Percentiles rank a stretch among this genome's conserved stretches.
These are phyloP conservation scores for Platanista minor DNA, from an alignment of 2,113 vertebrate genomes.

Conservation along the genomic window DNA sequence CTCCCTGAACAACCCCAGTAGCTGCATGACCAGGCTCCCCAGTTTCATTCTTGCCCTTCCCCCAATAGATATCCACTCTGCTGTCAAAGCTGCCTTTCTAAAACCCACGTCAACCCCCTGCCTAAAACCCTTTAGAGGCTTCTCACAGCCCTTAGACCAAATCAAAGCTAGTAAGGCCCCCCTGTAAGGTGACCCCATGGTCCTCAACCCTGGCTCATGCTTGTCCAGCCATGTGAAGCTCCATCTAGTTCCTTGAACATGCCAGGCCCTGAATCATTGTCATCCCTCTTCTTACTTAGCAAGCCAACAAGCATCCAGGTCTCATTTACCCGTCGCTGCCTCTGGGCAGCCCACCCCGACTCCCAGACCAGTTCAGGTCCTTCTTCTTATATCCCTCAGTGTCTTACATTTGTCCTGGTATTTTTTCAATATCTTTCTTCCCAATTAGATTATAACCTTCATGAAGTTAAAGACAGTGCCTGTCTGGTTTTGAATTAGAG, in stretches of 20 bases:
- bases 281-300: neutral
- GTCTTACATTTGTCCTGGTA: neutral
- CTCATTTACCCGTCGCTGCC: neutral
- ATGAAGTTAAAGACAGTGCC: neutral
- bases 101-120: neutral
- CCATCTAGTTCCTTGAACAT: neutral
- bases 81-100: neutral
- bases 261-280: too few species aligned
- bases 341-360: neutral
- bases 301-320: neutral
- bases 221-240: fast-evolving
- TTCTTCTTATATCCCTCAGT: neutral
- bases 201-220: neutral
- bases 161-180: neutral
- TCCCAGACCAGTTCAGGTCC: neutral
- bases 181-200: neutral
- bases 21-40: neutral
- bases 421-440: neutral
- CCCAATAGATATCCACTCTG: neutral
- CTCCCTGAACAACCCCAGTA: too few species aligned
- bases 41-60: neutral
- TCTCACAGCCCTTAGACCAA: neutral
- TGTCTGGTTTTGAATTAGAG: neutral
- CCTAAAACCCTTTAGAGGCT: neutral
- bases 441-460: neutral